Conservation (phyloP, 2,113 vertebrate genomes). For the Hippopotamus amphibius region DNA sequence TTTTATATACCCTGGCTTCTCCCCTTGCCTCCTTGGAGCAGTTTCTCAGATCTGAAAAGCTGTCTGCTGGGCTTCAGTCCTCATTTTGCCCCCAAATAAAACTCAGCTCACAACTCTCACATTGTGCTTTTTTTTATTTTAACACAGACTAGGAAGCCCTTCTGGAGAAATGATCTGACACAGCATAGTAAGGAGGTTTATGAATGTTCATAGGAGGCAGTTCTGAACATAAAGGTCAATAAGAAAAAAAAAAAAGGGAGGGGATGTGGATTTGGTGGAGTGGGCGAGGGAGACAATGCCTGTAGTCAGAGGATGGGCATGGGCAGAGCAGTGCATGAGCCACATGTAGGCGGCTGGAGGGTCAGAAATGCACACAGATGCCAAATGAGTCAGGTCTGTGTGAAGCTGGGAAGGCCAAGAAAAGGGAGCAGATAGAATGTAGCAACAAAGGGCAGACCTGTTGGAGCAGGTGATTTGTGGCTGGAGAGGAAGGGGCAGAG, state of each 20-base stretch:
- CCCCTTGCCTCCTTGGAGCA: too few relatives aligned
- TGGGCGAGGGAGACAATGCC: constrained; percentile 72
- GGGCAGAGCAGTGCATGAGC: background rate
- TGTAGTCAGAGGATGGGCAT: constrained; percentile 50
- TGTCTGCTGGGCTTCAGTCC: too few relatives aligned
- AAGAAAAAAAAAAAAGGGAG: constrained; percentile 43
- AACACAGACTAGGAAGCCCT: background rate
- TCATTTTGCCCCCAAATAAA: too few relatives aligned
- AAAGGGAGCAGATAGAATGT: background rate
- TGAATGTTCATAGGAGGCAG: constrained; percentile 78
- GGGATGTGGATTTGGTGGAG: constrained; percentile 35
- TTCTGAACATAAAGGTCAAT: constrained; percentile 59
- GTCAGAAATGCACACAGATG: constrained; percentile 66
- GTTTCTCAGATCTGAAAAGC: too few relatives aligned
- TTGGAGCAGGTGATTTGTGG: background rate
- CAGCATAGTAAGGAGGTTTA: background rate
- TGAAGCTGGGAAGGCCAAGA: background rate
- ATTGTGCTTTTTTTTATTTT: too few relatives aligned
- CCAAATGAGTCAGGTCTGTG: constrained; percentile 31
- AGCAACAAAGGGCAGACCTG: background rate
- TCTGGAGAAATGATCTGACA: background rate
- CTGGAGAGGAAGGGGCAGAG: background rate
- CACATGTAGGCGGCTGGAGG: constrained; percentile 45
- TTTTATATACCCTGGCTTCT: too few relatives aligned
- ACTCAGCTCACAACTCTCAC: too few relatives aligned